Evolutionary conservation across 2,888 invertebrate species (phyloP), one percentile per base, ranked within the genome.

Genomic region (Mycalesis mineus): DNA sequence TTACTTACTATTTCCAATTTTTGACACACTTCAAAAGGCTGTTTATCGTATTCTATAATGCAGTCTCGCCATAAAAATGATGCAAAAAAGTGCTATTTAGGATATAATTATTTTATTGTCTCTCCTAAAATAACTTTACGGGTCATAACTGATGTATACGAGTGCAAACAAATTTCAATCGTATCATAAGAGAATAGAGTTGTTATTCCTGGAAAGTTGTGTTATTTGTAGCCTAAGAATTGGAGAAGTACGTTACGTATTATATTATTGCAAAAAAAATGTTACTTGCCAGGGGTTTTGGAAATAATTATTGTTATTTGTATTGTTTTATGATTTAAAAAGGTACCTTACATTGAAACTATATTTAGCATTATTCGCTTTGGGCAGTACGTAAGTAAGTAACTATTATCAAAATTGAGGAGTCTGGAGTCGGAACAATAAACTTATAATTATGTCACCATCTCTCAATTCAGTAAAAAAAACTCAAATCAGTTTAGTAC

Each of bases 81-180:
- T 65, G 64, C 60, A 61, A 62, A 64, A 64, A 63, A 65, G 64
- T 63, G 65, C 64, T 68, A 63, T 63, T 58, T 58, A 52, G 64
- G 59, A 62, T 68, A 68, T 74, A 71, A 73, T 76, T 73, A 76
- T 73, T 77, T 72, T 76, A 74, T 71, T 71, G 69, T 69, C 42
- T 52, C 53, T 44, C 47, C 31, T 60, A 65, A 65, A 65, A 64
- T 54, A 50, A 61, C 63, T 75, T 74, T 74, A 22, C 22, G 22
- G 5, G 5, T 70, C 61, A 64, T 77, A 59, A 61, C 47, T 51
- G 40, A 40, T 47, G 48, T 15, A 48, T 28, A 15, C 31, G 29
- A 29, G 29, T 39, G 36, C 31, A 22, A 40, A 36, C 22, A 5
- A 62, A 42, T 53, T 51, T 59, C 22, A 37, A 54, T 37, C 50